phyloP scores from a whole-genome alignment of 2,797 vertebrate genomes.

The Arrhamphus sclerolepis region DNA sequence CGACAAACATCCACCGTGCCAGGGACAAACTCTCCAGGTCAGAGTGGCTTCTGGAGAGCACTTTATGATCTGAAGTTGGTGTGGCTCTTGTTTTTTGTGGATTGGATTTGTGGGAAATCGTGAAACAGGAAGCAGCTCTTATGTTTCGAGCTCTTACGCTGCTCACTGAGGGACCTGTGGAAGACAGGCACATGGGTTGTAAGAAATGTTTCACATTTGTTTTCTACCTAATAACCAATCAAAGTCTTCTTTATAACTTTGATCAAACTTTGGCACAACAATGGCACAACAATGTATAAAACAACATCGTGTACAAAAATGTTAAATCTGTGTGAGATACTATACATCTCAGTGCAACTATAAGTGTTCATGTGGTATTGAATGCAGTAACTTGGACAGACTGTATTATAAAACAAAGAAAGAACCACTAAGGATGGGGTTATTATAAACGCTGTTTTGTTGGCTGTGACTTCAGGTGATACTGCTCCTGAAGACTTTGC shows the following conservation, averaged over 20 bases:
- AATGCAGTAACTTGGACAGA: slow-evolving; percentile 67
- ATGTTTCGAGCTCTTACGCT: slow-evolving; percentile 55
- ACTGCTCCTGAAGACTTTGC: slow-evolving; percentile 62
- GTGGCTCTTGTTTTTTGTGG: slow-evolving; percentile 53
- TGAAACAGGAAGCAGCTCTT: slow-evolving; percentile 60
- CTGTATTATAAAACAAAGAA: slow-evolving; percentile 63
- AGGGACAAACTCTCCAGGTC: slow-evolving; percentile 86
- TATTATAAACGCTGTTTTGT: slow-evolving; percentile 37
- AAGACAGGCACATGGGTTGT: slow-evolving; percentile 50
- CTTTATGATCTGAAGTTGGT: slow-evolving; percentile 83
- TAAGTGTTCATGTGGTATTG: slow-evolving; percentile 68
- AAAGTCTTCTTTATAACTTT: slow-evolving; percentile 83
- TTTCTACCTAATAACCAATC: slow-evolving; percentile 80
- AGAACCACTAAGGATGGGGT: slow-evolving; percentile 28
- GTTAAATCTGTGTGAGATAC: slow-evolving; percentile 86
- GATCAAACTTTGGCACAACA: slow-evolving; percentile 85
- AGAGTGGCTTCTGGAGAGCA: slow-evolving; percentile 95
- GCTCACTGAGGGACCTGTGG: slow-evolving; percentile 54
- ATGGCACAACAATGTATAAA: slow-evolving; percentile 84
- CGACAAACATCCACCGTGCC: slow-evolving; percentile 74
- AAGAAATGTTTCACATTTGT: slow-evolving; percentile 62
- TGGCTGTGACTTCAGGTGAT: slow-evolving; percentile 62
- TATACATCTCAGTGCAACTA: slow-evolving; percentile 80
- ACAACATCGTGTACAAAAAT: slow-evolving; percentile 82
- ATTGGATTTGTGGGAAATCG: slow-evolving; percentile 54